Evolutionary conservation across 1,140 invertebrate genomes (phyloP), one percentile per base, ranked within the genome.

Genomic region (Pinna nobilis): DNA sequence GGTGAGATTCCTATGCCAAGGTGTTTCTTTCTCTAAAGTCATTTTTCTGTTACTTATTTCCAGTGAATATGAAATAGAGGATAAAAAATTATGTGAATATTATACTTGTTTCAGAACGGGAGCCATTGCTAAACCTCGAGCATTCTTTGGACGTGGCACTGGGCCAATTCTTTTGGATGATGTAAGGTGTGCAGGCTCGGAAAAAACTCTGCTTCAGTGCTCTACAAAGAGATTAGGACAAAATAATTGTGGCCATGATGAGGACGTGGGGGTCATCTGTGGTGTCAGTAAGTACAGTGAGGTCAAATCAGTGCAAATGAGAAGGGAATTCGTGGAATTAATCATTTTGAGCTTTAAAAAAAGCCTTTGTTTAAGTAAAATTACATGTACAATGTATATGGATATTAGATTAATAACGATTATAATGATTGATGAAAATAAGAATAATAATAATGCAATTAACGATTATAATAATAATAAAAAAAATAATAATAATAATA

Each of bases 131-230:
- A 70, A 61, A n/a, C 0, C 23, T 15, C 15, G 30, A 9, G 70
- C 70, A 0, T 60, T 55, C 18, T 76, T 60, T 68, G 92, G 92
- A 0, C 88, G 88, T 57, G 78, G 78, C 0, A 59, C 69, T 28
- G 76, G 76, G 2, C 68, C 37, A 1, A 78, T 80, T n/a, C 60
- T 70, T 5, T 41, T 84, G 49, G 83, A 84, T 66, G 75, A 83
- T 67, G 75, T 82, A 1, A 33, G 61, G 5, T 84, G 83, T 73
- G 32, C 33, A 3, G 94, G 94, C n/a, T 93, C 93, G 61, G 94
- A 95, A 84, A 90, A 90, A 0, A 89, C 87, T 32, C 53, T 69
- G 3, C 44, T 71, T 39, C 65, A 94, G 93, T 82, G 91, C 91
- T 87, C 89, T 2, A 93, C 93, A 76, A 91, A 91, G 47, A 93